A percentile compares a stretch with the other conserved stretches of the same genome.
Evolutionary conservation across 2,888 invertebrate genomes (phyloP).

Genomic region (Aphodius granarius): DNA sequence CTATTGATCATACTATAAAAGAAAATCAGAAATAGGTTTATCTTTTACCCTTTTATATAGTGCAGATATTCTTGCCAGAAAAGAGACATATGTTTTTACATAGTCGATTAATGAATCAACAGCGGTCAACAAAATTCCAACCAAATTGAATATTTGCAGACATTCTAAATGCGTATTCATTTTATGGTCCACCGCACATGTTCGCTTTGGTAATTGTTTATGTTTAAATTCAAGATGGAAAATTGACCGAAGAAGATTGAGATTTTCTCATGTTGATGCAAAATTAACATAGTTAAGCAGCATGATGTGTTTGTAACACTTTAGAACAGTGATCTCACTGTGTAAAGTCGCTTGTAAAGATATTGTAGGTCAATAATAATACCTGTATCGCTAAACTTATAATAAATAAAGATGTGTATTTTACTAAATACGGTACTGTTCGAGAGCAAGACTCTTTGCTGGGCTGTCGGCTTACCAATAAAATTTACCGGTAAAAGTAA

Average conservation of each 20-base stretch:
- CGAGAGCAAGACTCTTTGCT: background rate
- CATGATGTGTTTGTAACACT: background rate
- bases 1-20: too few relatives aligned
- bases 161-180: background rate
- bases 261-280: background rate
- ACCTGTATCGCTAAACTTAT: background rate
- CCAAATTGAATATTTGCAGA: too few relatives aligned
- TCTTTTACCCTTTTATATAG: too few relatives aligned
- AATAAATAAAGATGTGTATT: background rate
- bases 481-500: slow-evolving; percentile 3
- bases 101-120: too few relatives aligned
- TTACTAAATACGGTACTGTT: background rate
- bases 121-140: too few relatives aligned
- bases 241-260: background rate
- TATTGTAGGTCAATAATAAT: background rate
- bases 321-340: background rate
- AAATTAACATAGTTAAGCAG: background rate
- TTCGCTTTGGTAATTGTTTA: background rate
- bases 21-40: too few relatives aligned
- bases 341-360: background rate
- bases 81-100: too few relatives aligned
- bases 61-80: too few relatives aligned
- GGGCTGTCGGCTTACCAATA: background rate
- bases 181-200: background rate
- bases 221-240: background rate